Evolutionary conservation across 92 coral and sea anemone species (phyloP), one percentile per base, ranked within the genome.

Genomic region (Montipora capitata): DNA sequence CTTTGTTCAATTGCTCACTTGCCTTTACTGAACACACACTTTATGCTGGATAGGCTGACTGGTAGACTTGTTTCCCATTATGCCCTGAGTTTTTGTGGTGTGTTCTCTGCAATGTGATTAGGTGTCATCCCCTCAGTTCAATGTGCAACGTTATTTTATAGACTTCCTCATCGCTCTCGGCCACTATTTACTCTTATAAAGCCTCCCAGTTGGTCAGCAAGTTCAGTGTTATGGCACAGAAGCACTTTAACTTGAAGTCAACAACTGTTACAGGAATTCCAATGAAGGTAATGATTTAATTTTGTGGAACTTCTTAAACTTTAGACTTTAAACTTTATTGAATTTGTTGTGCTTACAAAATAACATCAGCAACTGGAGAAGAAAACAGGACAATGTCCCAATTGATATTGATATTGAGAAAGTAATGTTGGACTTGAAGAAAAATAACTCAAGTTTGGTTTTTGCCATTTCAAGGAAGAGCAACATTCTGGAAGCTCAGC

Each of bases 401-500:
- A 20, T 20, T 20, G 27, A 20, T 20, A 20, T 20, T 20, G 27
- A 20, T 20, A 20, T 27, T 27, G 35, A 11, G 3, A 54, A 54
- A 54, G 13, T 8, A 8, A 54, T 48, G 52, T 10, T 54, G 59
- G 10, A 11, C 14, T 54, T 54, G 27, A 20, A 20, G 27, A 20
- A 20, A 20, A 20, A 20, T 20, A 20, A 20, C 27, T 0, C 27
- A 27, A 27, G 35, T 27, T 27, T 27, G 35, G 7, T 27, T 16
- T 7, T 72, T 56, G 7, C 9, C 54, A 6, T 48, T 16, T 44
- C 65, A 20, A 97, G 99, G 99, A 98, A 85, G 99, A 98, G 88
- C 99, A 98, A 51, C 99, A 98, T 83, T 94, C 99, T 44, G 99
- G 99, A n/a, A 96, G 99, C 58, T 94, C 99, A 20, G 97, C 98